phyloP scores from a whole-genome alignment of 2,888 invertebrate species.

The Dichetophora obliterata region DNA sequence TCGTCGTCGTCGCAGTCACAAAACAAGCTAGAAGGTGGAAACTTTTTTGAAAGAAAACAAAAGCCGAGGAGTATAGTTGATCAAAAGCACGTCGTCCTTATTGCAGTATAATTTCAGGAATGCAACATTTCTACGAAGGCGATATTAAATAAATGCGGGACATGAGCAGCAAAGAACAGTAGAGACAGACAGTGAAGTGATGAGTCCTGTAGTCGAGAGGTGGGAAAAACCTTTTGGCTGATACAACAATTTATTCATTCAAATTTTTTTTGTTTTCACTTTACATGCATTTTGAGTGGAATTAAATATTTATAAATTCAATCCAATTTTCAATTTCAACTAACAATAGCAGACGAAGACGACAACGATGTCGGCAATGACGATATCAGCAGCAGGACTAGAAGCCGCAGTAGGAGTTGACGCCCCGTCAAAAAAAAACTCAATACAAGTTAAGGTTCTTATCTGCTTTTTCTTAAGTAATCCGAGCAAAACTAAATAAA shows the following conservation, averaged over 20 bases:
- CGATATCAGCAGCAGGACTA: background rate
- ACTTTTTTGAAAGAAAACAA: background rate
- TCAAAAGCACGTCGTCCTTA: constrained; percentile 13
- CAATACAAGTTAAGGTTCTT: constrained; percentile 6
- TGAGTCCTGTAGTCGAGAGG: background rate
- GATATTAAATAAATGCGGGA: constrained; percentile 54
- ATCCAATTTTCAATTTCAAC: constrained; percentile 59
- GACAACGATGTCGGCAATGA: too few species aligned
- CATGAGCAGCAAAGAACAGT: constrained; percentile 2
- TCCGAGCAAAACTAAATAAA: constrained; percentile 29
- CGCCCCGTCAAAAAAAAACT: constrained; percentile 1
- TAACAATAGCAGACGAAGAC: background rate
- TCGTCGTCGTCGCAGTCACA: too few species aligned
- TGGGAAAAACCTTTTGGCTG: background rate
- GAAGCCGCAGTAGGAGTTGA: background rate
- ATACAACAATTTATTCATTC: constrained; percentile 25
- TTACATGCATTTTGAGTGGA: constrained; percentile 32
- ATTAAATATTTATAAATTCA: constrained; percentile 70
- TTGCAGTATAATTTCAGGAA: constrained; percentile 27
- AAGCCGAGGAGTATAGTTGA: background rate
- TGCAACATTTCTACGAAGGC: constrained; percentile 49
- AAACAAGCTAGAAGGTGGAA: background rate
- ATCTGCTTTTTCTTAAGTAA: constrained; percentile 51
- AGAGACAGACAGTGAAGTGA: constrained; percentile 11
- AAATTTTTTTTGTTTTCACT: constrained; percentile 17